These are phyloP conservation scores for Parazoanthus darwini DNA, from an alignment of 92 coral and sea anemone species.

Conservation along the genomic window DNA sequence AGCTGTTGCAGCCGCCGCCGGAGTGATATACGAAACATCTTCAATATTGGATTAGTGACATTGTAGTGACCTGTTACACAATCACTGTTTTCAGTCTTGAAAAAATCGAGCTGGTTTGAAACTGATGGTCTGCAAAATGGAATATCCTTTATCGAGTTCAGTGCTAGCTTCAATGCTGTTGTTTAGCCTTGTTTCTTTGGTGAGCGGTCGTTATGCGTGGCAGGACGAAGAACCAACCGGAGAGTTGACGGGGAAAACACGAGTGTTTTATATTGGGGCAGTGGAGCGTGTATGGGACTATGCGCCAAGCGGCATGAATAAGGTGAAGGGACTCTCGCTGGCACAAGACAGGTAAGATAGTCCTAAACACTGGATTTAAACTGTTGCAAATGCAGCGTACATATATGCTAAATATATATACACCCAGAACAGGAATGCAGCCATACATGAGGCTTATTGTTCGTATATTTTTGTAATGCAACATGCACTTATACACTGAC, in stretches of 20 bases:
- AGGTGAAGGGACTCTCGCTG: slow-evolving; percentile 47
- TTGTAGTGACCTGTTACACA: too few species aligned
- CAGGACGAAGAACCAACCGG: slow-evolving; percentile 5
- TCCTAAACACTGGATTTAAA: not conserved
- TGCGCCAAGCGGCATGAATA: slow-evolving; percentile 62
- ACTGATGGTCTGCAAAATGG: slow-evolving; percentile 2
- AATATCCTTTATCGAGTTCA: not conserved
- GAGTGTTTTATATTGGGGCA: slow-evolving; percentile 64
- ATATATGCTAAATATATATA: not conserved
- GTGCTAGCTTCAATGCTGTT: not conserved
- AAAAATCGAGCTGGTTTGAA: not conserved
- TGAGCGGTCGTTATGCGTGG: slow-evolving; percentile 21
- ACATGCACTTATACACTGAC: too few species aligned
- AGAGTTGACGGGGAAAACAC: not conserved
- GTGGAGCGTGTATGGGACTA: slow-evolving; percentile 71
- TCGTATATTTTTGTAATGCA: too few species aligned
- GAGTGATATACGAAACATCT: too few species aligned
- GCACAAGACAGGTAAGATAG: slow-evolving; percentile 52
- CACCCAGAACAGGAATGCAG: too few species aligned
- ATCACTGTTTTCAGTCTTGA: not conserved
- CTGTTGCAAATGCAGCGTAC: not conserved
- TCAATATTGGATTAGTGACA: too few species aligned
- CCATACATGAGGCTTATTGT: too few species aligned
- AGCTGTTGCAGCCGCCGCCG: too few species aligned
- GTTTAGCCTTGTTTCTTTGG: not conserved